Evolutionary conservation across 2,888 invertebrate species (phyloP).

Genomic region (Corbicula japonica): DNA sequence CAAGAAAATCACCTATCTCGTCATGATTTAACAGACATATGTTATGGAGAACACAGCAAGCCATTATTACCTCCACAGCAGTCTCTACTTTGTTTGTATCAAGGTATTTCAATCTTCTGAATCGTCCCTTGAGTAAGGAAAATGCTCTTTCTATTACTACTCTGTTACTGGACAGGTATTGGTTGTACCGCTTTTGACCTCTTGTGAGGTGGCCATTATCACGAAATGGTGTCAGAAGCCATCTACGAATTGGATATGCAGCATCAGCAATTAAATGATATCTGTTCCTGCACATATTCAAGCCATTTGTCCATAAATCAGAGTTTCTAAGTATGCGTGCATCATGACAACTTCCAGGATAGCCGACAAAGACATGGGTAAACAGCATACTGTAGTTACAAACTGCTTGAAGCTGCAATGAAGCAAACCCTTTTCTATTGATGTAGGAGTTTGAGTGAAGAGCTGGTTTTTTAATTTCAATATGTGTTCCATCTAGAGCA

Average conservation of each 20-base stretch:
- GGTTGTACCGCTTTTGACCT: slow-evolving; percentile 41
- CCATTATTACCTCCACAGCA: slow-evolving; percentile 25
- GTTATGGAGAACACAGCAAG: slow-evolving; percentile 35
- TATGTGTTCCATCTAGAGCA: slow-evolving; percentile 51
- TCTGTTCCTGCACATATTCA: slow-evolving; percentile 10
- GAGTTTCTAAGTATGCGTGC: slow-evolving; percentile 42
- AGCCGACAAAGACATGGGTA: slow-evolving; percentile 37
- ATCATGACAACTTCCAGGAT: slow-evolving; percentile 60
- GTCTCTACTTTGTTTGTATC: slow-evolving; percentile 31
- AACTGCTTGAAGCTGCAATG: slow-evolving; percentile 52
- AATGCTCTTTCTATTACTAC: slow-evolving; percentile 50
- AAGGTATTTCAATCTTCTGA: slow-evolving; percentile 32
- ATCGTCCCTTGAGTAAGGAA: slow-evolving; percentile 46
- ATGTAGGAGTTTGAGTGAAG: slow-evolving; percentile 38
- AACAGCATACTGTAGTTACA: slow-evolving; percentile 41
- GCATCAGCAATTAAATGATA: slow-evolving; percentile 50
- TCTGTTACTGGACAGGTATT: slow-evolving; percentile 38
- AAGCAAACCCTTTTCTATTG: slow-evolving; percentile 46
- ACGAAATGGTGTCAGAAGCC: slow-evolving; percentile 46
- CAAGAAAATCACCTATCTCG: slow-evolving; percentile 1
- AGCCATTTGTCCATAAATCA: slow-evolving; percentile 42
- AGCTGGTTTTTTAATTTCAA: slow-evolving; percentile 38
- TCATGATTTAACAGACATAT: slow-evolving; percentile 16
- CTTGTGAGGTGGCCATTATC: slow-evolving; percentile 48
- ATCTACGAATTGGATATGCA: slow-evolving; percentile 38